These are phyloP conservation scores for Brachylomia viminalis DNA, from an alignment of 2,888 invertebrate species.

Conservation along the genomic window DNA sequence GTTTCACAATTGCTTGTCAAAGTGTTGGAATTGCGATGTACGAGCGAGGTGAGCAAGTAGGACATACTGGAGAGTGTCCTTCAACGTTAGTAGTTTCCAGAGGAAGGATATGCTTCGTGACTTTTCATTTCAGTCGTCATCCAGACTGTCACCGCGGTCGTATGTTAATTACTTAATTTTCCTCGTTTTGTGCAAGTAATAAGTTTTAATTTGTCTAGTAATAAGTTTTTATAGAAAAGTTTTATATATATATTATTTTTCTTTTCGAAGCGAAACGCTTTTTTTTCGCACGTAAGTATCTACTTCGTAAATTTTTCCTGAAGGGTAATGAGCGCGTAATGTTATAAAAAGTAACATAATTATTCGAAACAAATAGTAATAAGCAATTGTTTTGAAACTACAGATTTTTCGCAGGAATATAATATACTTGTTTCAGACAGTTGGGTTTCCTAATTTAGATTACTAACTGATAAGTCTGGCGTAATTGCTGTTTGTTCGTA, in stretches of 20 bases:
- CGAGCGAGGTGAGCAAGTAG: conserved; percentile 85
- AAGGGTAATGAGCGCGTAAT: not conserved
- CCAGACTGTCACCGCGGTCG: conserved; percentile 72
- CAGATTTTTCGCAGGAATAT: conserved; percentile 37
- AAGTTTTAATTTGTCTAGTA: conserved; percentile 32
- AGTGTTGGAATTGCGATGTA: conserved; percentile 48
- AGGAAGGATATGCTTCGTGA: conserved; percentile 81
- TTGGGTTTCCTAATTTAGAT: conserved; percentile 42
- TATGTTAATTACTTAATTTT: conserved; percentile 72
- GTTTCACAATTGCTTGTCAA: conserved; percentile 59
- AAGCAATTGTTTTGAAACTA: conserved; percentile 43
- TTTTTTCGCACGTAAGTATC: conserved; percentile 57
- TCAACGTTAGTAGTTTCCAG: conserved; percentile 79
- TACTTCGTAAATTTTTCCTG: conserved; percentile 11
- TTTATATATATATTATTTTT: conserved; percentile 12
- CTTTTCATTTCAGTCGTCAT: conserved; percentile 85
- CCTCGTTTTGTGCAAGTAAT: conserved; percentile 59
- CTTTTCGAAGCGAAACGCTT: conserved; percentile 5
- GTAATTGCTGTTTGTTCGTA: conserved; percentile 30
- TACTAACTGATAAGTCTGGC: conserved; percentile 36
- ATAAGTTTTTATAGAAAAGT: conserved; percentile 10
- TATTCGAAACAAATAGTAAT: conserved; percentile 22
- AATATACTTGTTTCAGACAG: conserved; percentile 24
- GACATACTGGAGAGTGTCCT: conserved; percentile 87
- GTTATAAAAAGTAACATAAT: conserved; percentile 9